These are phyloP conservation scores for Ranitomeya imitator DNA, from an alignment of 2,113 vertebrate species.

Conservation along the genomic window DNA sequence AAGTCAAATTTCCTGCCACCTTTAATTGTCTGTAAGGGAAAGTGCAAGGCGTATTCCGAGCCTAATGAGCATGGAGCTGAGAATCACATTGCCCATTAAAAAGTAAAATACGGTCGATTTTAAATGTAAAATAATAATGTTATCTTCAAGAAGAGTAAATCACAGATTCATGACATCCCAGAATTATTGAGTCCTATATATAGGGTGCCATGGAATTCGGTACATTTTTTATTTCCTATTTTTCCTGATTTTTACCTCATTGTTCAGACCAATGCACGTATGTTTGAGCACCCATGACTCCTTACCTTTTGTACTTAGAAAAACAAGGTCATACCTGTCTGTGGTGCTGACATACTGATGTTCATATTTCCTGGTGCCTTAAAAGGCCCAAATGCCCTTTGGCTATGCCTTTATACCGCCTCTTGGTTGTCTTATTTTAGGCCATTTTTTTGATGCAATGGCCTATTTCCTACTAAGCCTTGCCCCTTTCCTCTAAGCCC, in stretches of 20 bases:
- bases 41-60: constrained; percentile 6
- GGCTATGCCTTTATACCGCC: no score
- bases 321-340: no score
- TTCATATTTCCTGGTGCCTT: no score
- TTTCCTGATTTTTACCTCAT: background rate
- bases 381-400: no score
- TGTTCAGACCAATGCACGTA: background rate
- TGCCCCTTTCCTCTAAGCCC: no score
- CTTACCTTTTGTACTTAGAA: no score
- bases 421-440: no score
- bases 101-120: constrained; percentile 27
- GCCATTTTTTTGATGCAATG: no score
- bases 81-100: constrained; percentile 30
- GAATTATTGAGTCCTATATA: background rate
- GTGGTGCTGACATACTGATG: no score
- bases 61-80: constrained; percentile 15
- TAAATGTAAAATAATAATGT: constrained; percentile 42
- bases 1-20: constrained; percentile 48
- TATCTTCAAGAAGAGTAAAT: background rate
- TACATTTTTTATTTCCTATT: background rate
- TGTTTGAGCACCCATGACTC: background rate
- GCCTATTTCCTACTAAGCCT: no score
- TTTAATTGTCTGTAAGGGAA: constrained; percentile 39
- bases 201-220: background rate
- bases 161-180: background rate